Percentiles rank a stretch among this genome's conserved stretches.
phyloP scores from a whole-genome alignment of 2,888 invertebrate genomes.

The Apodemia zela region DNA sequence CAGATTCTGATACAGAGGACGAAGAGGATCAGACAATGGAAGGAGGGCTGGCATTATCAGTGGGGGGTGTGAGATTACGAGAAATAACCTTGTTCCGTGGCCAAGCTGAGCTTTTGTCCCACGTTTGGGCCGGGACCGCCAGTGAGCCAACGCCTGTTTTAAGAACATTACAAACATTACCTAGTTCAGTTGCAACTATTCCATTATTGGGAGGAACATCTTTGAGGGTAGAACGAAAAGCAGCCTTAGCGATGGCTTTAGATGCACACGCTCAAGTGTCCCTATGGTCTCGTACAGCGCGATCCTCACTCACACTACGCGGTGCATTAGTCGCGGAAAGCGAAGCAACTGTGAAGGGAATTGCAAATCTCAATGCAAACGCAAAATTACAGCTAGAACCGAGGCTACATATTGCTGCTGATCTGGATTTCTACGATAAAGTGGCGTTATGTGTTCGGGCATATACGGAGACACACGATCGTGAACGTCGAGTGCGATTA shows the following conservation, averaged over 20 bases:
- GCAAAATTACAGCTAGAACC: slow-evolving; percentile 37
- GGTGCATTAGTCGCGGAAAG: slow-evolving; percentile 29
- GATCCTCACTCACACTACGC: slow-evolving; percentile 34
- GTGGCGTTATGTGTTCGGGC: slow-evolving; percentile 58
- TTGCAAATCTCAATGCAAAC: slow-evolving; percentile 30
- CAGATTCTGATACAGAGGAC: not conserved
- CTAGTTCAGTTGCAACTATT: not conserved
- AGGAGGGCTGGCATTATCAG: not conserved
- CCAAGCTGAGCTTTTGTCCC: slow-evolving; percentile 2
- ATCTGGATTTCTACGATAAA: slow-evolving; percentile 58
- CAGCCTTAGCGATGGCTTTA: slow-evolving; percentile 33
- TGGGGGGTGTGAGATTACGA: not conserved
- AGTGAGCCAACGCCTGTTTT: slow-evolving; percentile 2
- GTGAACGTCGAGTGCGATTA: not conserved
- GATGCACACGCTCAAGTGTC: slow-evolving; percentile 41
- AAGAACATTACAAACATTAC: not conserved
- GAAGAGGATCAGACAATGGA: not conserved
- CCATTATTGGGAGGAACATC: not conserved
- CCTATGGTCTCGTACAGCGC: slow-evolving; percentile 43
- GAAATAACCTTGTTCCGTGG: not conserved
- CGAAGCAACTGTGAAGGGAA: slow-evolving; percentile 26
- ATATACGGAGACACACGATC: slow-evolving; percentile 31
- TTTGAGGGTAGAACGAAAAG: slow-evolving; percentile 16
- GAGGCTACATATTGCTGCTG: slow-evolving; percentile 43
- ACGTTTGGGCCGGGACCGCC: slow-evolving; percentile 3